A percentile compares a stretch with the other conserved stretches of the same genome.
phyloP scores from a whole-genome alignment of 2,797 vertebrate genomes.

The Luscinia megarhynchos region DNA sequence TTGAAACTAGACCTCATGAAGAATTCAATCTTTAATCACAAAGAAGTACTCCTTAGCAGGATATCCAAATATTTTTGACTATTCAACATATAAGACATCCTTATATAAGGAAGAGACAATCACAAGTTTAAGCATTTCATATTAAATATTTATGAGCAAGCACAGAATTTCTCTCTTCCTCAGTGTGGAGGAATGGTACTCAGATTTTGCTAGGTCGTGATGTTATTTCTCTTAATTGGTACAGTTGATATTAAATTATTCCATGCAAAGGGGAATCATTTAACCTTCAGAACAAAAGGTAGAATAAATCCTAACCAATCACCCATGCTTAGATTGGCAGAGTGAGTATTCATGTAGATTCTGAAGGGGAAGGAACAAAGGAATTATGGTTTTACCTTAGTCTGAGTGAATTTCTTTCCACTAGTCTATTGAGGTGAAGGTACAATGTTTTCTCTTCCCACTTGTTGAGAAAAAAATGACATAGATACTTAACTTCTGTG shows the following conservation, averaged over 20 bases:
- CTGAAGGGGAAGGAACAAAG: neutral
- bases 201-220: neutral
- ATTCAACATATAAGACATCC: neutral
- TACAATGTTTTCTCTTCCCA: neutral
- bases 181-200: neutral
- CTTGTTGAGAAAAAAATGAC: neutral
- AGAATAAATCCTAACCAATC: neutral
- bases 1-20: neutral
- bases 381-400: neutral
- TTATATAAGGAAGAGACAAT: neutral
- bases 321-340: neutral
- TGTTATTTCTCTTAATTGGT: neutral
- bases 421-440: neutral
- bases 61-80: neutral
- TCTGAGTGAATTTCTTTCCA: neutral
- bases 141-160: neutral
- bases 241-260: neutral
- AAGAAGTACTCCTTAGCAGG: neutral
- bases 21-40: neutral
- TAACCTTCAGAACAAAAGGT: conserved; percentile 3
- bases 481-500: neutral
- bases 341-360: neutral
- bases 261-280: neutral
- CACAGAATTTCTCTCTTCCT: neutral
- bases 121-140: neutral